Percentiles rank a stretch among this genome's conserved stretches.
Evolutionary conservation across 1,140 invertebrate species (phyloP).

Genomic region (Mycetomoellerius zeteki): DNA sequence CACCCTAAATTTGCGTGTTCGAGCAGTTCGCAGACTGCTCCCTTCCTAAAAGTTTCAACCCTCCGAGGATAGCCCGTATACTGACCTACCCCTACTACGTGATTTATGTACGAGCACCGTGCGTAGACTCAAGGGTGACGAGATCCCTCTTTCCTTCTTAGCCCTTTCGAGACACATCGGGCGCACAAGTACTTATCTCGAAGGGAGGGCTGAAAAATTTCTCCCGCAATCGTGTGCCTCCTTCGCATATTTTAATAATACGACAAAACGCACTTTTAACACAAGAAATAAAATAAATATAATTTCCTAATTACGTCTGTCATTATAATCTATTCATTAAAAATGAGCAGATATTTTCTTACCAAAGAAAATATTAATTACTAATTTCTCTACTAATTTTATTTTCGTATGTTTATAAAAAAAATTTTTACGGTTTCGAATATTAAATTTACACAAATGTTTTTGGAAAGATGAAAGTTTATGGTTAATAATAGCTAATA

Average conservation of each 20-base stretch:
- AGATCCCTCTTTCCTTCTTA: slow-evolving; percentile 75
- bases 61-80: slow-evolving; percentile 80
- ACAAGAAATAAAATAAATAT: slow-evolving; percentile 11
- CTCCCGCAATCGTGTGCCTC: slow-evolving; percentile 68
- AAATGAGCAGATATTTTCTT: background rate
- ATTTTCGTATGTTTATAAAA: background rate
- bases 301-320: background rate
- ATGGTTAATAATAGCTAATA: slow-evolving; percentile 7
- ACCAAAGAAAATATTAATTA: background rate
- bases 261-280: slow-evolving; percentile 54
- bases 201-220: slow-evolving; percentile 72
- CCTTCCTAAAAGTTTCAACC: slow-evolving; percentile 84
- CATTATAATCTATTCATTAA: background rate
- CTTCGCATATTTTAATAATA: slow-evolving; percentile 46
- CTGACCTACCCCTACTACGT: slow-evolving; percentile 85
- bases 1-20: slow-evolving; percentile 86
- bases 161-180: slow-evolving; percentile 72
- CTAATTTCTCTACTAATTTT: background rate
- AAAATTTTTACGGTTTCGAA: background rate
- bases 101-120: slow-evolving; percentile 83
- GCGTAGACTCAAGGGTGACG: slow-evolving; percentile 75
- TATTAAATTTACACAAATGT: background rate
- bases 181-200: slow-evolving; percentile 63
- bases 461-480: background rate
- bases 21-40: slow-evolving; percentile 74